Evolutionary conservation across 2,797 vertebrate species (phyloP), one percentile per base, ranked within the genome.

Genomic region (Cichlasoma orientale): DNA sequence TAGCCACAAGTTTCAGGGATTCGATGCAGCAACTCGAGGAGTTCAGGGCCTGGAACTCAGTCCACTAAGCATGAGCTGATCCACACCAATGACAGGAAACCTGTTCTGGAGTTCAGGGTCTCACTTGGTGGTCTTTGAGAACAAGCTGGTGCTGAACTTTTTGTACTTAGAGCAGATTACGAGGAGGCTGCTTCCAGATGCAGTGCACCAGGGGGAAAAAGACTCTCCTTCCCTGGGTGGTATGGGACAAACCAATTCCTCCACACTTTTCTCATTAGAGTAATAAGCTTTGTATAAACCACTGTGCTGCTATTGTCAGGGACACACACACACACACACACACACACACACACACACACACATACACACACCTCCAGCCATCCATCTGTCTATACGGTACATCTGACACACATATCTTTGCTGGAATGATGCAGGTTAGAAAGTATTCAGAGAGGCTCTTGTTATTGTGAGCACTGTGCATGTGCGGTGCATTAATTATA

Each of bases 251-350:
- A 93, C 92, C 83, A 81, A 79, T 86, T 92, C 87, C 84, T 41
- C 86, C 95, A 95, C 92, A 95, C 89, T 94, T 93, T 95, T 94
- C 92, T 91, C 88, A 95, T 96, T 95, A 96, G 89, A 23, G 74
- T 93, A 94, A 94, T 93, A 93, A 88, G 87, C 81, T 94, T 92
- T 93, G 88, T 91, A 89, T 92, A 94, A 94, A 94, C 89, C 77
- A 78, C 81, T 85, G 83, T 86, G 84, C 85, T 61, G 84, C 82
- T 75, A 89, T 89, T 89, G 89, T 93, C 93, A 94, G 92, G 86
- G 89, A 93, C 88, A 89, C 85, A 91, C 33, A 56, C 81, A 86
- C 82, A 89, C 47, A 57, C 27, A 57, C 77, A 79, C 82, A 8
- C 31, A 8, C 31, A 31, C 29, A 31, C 29, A 31, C 29, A 31